Base-by-base conservation (phyloP, 64 coral and sea anemone species). In the Orbicella faveolata region DNA sequence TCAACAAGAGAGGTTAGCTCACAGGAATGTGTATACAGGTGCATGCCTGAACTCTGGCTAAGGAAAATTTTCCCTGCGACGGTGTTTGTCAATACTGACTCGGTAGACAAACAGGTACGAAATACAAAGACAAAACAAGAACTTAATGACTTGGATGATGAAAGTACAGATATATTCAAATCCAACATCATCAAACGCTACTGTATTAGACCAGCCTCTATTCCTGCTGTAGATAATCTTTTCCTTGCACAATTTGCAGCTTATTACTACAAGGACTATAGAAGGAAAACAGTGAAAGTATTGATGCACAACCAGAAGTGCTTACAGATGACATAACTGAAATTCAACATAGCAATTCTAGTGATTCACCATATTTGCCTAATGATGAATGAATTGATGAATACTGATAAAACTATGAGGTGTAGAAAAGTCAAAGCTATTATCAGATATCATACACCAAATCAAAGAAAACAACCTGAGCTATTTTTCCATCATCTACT, bases 361-460 rank as follows among this genome's bases (percentile, higher is more conserved):
- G 18, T 20, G 15, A 18, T 67, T 20, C 15, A 67, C 21, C 64
- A 67, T 20, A 18, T 67, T 20, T 67, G 15, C 64, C 64, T 6
- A 0, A 67, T 30, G 21, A 67, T 7, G 39, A 89, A 78, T 36
- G 65, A 33, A 77, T 78, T 89, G 23, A 89, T 61, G 34, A 89
- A 89, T 33, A 78, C 20, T 69, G 80, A 85, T 79, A 75, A 92
- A 92, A 86, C 75, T 36, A 93, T 93, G 86, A 90, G 81, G 81
- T 88, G 91, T 80, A 89, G 87, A 79, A 94, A 89, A 80, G 80
- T 94, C 61, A 89, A 83, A 94, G 87, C 87, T 61, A 87, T 94
- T 65, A 83, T 89, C 37, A 83, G 88, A 79, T 94, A 84, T 73
- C 75, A 94, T 63, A 89, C 73, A 63, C 92, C 92, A 72, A 94